phyloP scores from a whole-genome alignment of 2,888 invertebrate genomes.

The Mythimna ferrago region DNA sequence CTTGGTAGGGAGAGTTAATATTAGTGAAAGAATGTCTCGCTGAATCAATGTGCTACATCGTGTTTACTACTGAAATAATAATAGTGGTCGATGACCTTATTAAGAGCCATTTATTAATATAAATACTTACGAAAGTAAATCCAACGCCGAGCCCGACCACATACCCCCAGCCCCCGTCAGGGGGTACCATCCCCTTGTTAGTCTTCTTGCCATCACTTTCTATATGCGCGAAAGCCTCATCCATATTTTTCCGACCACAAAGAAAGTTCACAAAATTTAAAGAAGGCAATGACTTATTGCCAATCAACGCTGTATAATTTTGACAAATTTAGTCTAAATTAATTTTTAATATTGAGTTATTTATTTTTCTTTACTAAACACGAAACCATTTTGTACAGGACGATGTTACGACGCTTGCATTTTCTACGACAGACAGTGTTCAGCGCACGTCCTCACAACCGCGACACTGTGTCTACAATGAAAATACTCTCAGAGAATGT shows the following conservation, averaged over 20 bases:
- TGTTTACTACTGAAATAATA: neutral
- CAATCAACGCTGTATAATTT: neutral
- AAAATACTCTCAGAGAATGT: constrained; percentile 62
- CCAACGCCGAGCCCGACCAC: constrained; percentile 94
- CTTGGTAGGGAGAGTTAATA: constrained; percentile 21
- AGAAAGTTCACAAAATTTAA: constrained; percentile 17
- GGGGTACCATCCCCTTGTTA: constrained; percentile 83
- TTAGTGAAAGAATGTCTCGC: constrained; percentile 20
- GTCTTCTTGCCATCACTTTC: constrained; percentile 66
- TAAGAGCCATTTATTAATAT: neutral
- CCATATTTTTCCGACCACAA: constrained; percentile 74
- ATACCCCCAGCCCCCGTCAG: constrained; percentile 96
- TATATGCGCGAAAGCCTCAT: constrained; percentile 87
- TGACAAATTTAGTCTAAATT: neutral
- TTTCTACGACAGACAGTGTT: constrained; percentile 38
- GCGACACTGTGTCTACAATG: constrained; percentile 65
- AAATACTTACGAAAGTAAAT: constrained; percentile 93
- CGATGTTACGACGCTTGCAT: constrained; percentile 45
- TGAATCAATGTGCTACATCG: neutral
- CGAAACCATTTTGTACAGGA: constrained; percentile 15
- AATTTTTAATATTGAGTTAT: constrained; percentile 1
- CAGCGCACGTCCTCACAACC: constrained; percentile 70
- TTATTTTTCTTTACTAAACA: constrained; percentile 11
- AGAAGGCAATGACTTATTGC: neutral
- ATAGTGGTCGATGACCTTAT: neutral